These are phyloP conservation scores for Cnemophilus loriae DNA, from an alignment of 2,113 vertebrate species.

Conservation along the genomic window DNA sequence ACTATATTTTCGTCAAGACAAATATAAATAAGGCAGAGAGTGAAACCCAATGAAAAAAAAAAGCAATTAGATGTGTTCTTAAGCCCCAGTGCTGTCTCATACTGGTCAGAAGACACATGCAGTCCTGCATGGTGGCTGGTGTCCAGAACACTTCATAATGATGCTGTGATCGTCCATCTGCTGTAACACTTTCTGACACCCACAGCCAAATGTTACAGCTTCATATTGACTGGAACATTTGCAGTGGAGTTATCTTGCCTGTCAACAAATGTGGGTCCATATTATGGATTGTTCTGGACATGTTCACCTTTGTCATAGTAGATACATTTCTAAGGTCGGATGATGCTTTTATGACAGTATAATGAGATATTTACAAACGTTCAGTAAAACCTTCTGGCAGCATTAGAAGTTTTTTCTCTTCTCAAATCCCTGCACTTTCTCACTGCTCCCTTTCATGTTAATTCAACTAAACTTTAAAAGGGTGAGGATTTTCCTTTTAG, in stretches of 20 bases:
- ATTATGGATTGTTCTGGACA: background rate
- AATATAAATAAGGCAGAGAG: background rate
- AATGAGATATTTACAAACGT: background rate
- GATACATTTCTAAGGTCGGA: background rate
- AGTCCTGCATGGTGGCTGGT: constrained; percentile 22
- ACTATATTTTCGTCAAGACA: background rate
- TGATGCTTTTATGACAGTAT: background rate
- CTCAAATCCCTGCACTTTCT: background rate
- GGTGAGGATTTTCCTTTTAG: background rate
- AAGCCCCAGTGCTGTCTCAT: background rate
- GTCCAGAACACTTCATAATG: constrained; percentile 8
- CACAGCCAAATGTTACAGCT: constrained; percentile 5
- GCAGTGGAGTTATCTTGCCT: background rate
- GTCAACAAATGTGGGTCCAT: background rate
- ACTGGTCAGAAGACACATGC: background rate
- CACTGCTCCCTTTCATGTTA: background rate
- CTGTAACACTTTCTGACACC: constrained; percentile 48
- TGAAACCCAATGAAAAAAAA: background rate
- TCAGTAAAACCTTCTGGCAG: background rate
- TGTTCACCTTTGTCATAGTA: background rate
- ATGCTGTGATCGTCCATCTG: constrained; percentile 41
- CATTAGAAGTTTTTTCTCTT: background rate
- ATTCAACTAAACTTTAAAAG: background rate
- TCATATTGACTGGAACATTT: constrained; percentile 12
- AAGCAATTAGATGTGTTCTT: background rate